These are phyloP conservation scores for Ibidorhyncha struthersii DNA, from an alignment of 2,113 vertebrate species.

Conservation along the genomic window DNA sequence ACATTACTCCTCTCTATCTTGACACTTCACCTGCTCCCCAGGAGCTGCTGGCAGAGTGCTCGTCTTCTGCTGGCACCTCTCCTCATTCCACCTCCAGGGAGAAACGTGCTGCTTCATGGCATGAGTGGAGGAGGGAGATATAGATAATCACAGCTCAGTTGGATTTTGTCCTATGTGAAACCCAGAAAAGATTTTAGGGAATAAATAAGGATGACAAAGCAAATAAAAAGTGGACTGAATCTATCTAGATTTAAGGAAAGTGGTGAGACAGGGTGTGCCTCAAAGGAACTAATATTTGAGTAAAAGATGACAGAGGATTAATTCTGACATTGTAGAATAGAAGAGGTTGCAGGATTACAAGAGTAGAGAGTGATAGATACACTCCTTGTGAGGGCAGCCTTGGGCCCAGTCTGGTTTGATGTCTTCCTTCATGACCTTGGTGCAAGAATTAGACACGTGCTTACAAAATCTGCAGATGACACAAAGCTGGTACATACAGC, in stretches of 20 bases:
- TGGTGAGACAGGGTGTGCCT: not conserved
- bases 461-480: slow-evolving; percentile 1
- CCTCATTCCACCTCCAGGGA: not conserved
- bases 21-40: not conserved
- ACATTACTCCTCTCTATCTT: not conserved
- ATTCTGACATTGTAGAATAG: not conserved
- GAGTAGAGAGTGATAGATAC: not conserved
- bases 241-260: not conserved
- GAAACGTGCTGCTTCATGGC: not conserved
- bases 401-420: not conserved
- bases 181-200: not conserved
- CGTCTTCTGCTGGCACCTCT: not conserved
- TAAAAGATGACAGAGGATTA: not conserved
- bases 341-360: not conserved
- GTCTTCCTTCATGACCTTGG: not conserved
- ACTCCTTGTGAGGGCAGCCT: not conserved
- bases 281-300: not conserved
- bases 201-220: not conserved
- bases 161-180: not conserved
- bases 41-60: not conserved
- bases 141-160: not conserved
- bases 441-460: not conserved
- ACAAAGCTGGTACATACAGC: slow-evolving; percentile 10
- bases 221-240: not conserved
- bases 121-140: not conserved